Evolutionary conservation across 2,888 invertebrate species (phyloP), one percentile per base, ranked within the genome.

Genomic region (Elgonia sp.): DNA sequence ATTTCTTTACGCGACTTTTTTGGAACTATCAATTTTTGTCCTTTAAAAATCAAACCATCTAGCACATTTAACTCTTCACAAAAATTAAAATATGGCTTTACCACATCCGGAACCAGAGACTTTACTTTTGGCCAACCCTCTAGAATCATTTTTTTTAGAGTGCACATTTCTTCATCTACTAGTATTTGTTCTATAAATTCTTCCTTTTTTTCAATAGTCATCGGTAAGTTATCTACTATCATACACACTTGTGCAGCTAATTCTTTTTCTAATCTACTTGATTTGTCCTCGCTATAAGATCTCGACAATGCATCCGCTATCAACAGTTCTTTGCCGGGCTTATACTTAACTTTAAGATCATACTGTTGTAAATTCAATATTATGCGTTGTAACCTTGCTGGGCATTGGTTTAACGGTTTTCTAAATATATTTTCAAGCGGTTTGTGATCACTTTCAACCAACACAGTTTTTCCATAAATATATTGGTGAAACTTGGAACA

Each of bases 1-100:
- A 92, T 91, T 57, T 90, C 73, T 62, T 84, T 85, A 81, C 89
- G 87, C 12, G 90, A 57, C 1, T 46, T 84, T 18, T 86, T 87
- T n/a, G 91, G 90, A 62, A 92, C 83, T n/a, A 91, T 62, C 0
- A 91, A 9, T 21, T 50, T 81, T 42, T 80, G 67, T 0, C 57
- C 55, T 42, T 89, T 89, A 37, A 79, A 89, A 16, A 87, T 39
- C 20, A 89, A 72, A 21, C 77, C 79, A 12, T 87, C 82, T 50
- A 84, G 67, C 14, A 84, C 57, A 20, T 0, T 50, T 2, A 86
- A n/a, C 53, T 86, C 72, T 6, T 81, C 75, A 16, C n/a, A 8
- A 53, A 53, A 53, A 12, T 0, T 53, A n/a, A 12, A n/a, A 53
- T 53, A 53, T n/a, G 16, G n/a, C n/a, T 53, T 14, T 3, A n/a